Evolutionary conservation across 1,140 invertebrate species (phyloP), one percentile per base, ranked within the genome.

Genomic region (Stenopsyche tienmushanensis): DNA sequence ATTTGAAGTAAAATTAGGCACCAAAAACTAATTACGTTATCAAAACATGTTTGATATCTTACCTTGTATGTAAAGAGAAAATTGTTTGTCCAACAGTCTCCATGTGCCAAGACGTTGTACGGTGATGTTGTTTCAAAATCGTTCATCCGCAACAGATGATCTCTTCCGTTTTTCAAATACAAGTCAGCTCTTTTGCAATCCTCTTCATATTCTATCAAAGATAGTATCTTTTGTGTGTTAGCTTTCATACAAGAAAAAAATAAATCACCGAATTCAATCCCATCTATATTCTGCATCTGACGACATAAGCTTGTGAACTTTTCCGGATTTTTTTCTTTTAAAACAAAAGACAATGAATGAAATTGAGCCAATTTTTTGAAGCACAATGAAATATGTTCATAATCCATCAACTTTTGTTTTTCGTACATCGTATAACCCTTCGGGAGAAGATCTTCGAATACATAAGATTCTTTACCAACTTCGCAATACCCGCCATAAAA

Each of bases 381-480:
- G 0, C 80, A 75, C 2, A 79, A 41, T 15, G 71, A 71, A 2
- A 83, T 70, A 65, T 83, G 78, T 1, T 79, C 73, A n/a, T 76
- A 55, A 3, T 76, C 72, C 1, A 85, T 65, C 1, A 78, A 71
- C 10, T 71, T 65, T 7, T 76, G 76, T 47, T 80, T 75, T 63
- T 84, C 73, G 47, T 77, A 72, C 66, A 85, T 74, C 10, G 34
- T 26, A 65, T 77, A 85, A 0, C 78, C 78, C 3, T 59, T 26
- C 1, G 67, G 25, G 45, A 73, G 70, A 9, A 86, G 69, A 72
- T 87, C 83, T 71, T 84, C 78, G 54, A 86, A 71, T 21, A 85
- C 70, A 7, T 84, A 77, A 21, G 79, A 73, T 72, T 83, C 81
- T 42, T 80, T 65, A 7, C 72, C 63, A 21, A 75, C 71, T 39